Conservation (phyloP, 1,140 invertebrate species). For the Drosophila lowei region DNA sequence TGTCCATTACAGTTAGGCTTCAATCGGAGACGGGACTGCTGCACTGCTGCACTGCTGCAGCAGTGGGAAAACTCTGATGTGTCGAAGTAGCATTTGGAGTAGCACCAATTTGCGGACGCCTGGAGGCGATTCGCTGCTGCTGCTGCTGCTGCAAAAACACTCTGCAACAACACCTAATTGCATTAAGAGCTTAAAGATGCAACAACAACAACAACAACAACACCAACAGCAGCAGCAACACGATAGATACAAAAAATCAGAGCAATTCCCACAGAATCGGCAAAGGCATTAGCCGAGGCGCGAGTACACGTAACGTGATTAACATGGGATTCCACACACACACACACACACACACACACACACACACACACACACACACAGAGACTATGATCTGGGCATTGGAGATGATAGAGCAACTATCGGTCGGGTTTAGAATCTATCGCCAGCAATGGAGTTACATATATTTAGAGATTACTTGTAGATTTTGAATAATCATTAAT, state of each 20-base stretch:
- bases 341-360: slow-evolving; percentile 4
- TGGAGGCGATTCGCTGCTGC: slow-evolving; percentile 16
- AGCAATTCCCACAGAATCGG: slow-evolving; percentile 77
- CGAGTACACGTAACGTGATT: slow-evolving; percentile 59
- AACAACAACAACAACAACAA: slow-evolving; percentile 9
- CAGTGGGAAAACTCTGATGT: slow-evolving; percentile 45
- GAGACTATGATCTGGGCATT: not conserved
- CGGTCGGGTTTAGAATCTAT: not conserved
- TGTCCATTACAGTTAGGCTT: slow-evolving; percentile 59
- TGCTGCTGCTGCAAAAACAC: not conserved
- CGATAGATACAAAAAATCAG: slow-evolving; percentile 62
- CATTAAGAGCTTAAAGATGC: slow-evolving; percentile 63
- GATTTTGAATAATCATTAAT: no score
- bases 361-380: not conserved
- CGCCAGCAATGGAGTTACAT: no score
- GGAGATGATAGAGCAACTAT: slow-evolving; percentile 8
- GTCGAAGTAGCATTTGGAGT: slow-evolving; percentile 43
- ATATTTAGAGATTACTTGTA: no score
- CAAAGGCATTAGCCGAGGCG: slow-evolving; percentile 34
- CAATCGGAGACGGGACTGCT: slow-evolving; percentile 3
- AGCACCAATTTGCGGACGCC: slow-evolving; percentile 1
- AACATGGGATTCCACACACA: slow-evolving; percentile 39
- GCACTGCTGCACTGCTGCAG: slow-evolving; percentile 1
- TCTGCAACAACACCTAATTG: slow-evolving; percentile 54
- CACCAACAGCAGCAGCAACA: not conserved